Evolutionary conservation across 2,113 vertebrate species (phyloP).

Genomic region (Cynoglossus semilaevis): DNA sequence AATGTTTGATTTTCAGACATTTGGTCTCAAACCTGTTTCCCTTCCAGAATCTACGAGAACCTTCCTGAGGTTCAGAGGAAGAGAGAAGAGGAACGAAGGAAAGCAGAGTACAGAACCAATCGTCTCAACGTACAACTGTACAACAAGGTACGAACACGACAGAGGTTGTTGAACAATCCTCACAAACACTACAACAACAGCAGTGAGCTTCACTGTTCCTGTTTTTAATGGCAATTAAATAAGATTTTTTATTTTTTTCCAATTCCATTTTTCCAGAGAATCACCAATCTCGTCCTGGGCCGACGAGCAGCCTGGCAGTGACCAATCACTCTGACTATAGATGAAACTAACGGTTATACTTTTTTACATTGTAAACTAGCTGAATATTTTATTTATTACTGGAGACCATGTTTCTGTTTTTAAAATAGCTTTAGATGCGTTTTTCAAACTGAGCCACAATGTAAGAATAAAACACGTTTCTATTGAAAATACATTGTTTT

Average conservation of each 20-base stretch:
- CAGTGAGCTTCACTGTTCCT: too few species aligned
- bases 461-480: too few species aligned
- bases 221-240: too few species aligned
- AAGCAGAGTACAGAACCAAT: conserved; percentile 78
- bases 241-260: too few species aligned
- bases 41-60: conserved; percentile 85
- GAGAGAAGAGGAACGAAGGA: conserved; percentile 83
- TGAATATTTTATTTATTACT: too few species aligned
- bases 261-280: conserved; percentile 71
- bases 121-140: conserved; percentile 86
- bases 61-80: conserved; percentile 86
- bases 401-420: too few species aligned
- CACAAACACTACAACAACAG: neutral
- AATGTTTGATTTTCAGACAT: neutral
- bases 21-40: neutral
- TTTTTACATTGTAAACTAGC: neutral
- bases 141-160: conserved; percentile 72
- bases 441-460: neutral
- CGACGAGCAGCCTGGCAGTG: conserved; percentile 59
- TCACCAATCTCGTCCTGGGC: conserved; percentile 66
- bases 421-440: too few species aligned
- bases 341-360: neutral
- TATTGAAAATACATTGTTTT: too few species aligned
- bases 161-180: neutral
- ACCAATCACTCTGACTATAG: neutral